Base-by-base conservation (phyloP, 2,888 invertebrate genomes). In the Heliconius charithonia region DNA sequence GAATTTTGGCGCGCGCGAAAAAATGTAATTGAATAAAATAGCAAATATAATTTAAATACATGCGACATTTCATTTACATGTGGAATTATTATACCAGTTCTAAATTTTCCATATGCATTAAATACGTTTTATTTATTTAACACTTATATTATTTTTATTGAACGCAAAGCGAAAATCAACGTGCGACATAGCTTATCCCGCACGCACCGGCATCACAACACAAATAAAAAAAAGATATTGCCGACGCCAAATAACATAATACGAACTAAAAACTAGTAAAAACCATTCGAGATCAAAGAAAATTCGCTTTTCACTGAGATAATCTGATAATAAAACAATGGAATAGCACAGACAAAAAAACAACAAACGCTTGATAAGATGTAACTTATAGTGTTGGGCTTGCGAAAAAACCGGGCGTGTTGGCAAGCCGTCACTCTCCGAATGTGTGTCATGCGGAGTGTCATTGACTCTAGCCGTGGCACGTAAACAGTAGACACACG, bases 401-500 rank as follows among this genome's bases (percentile, higher is more conserved):
- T 88, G 89, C 89, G 88, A 87, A 89, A 90, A 87, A 86, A 86
- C 88, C 88, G 87, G 89, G 89, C 91, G 90, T 90, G 89, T 87
- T 88, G 86, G 85, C 89, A 89, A 88, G 87, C 91, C 89, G 91
- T 91, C 92, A 90, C 88, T 87, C 88, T 88, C 89, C 89, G 93
- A 94, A 95, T 95, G 94, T 95, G 89, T 95, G 95, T 95, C 95
- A 95, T 88, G 91, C 88, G 89, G 74, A 45, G 90, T 91, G 94
- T 94, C 94, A 94, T 89, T 92, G 94, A 94, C 94, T 91, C 88
- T 87, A 75, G 88, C 87, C 59, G 71, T 71, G 77, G 88, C 89
- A 90, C 91, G 93, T 94, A 94, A 93, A 92, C 92, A 91, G 87
- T 87, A 84, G 86, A 87, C 87, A 90, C 94, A 93, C 92, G 94